These are phyloP conservation scores for Apeira syringaria DNA, from an alignment of 2,888 invertebrate species.

Conservation along the genomic window DNA sequence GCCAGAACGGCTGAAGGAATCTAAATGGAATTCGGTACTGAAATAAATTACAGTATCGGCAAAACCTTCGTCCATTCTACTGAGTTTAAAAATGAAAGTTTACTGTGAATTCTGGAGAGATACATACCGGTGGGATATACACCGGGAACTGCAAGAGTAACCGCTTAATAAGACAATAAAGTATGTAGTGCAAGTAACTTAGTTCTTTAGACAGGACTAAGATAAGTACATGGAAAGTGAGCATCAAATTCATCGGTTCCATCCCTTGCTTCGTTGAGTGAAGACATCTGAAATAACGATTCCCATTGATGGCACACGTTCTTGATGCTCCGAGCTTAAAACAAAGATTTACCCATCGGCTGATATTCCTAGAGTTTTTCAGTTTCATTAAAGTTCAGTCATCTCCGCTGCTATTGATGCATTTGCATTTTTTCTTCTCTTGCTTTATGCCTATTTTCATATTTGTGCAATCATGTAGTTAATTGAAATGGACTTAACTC, in stretches of 20 bases:
- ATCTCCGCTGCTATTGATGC: constrained; percentile 25
- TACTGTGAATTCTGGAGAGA: too few species aligned
- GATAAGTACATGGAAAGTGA: constrained; percentile 13
- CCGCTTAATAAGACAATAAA: too few species aligned
- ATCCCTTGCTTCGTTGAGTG: constrained; percentile 12
- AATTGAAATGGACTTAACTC: constrained; percentile 32
- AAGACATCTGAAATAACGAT: constrained; percentile 28
- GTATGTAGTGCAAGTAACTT: too few species aligned
- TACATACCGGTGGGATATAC: too few species aligned
- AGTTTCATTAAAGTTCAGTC: constrained; percentile 13
- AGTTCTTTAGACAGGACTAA: too few species aligned
- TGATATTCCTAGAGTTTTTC: constrained; percentile 28
- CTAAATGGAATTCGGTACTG: too few species aligned
- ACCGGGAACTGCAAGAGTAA: too few species aligned
- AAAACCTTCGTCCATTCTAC: too few species aligned
- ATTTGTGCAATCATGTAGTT: constrained; percentile 32
- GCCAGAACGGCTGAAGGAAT: too few species aligned
- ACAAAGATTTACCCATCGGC: constrained; percentile 29
- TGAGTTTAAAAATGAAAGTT: too few species aligned
- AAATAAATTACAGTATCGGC: too few species aligned
- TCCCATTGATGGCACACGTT: constrained; percentile 31
- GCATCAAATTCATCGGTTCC: constrained; percentile 30
- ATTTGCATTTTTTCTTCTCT: constrained; percentile 10
- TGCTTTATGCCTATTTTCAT: constrained; percentile 13
- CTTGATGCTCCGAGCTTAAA: constrained; percentile 28